phyloP scores from a whole-genome alignment of 2,888 invertebrate species.

The Drosophila conformis region DNA sequence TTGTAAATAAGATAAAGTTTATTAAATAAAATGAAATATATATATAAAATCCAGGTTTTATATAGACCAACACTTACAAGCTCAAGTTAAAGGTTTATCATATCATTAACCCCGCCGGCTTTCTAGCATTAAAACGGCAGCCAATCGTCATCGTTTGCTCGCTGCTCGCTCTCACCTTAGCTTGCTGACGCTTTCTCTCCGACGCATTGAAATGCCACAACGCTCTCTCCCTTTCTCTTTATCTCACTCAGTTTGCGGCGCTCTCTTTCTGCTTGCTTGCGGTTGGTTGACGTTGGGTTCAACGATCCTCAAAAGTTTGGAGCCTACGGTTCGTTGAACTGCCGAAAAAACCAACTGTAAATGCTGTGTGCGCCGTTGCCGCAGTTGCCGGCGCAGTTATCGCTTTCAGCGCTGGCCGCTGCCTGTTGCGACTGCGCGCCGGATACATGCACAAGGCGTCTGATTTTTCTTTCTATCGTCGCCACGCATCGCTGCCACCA shows the following conservation, averaged over 20 bases:
- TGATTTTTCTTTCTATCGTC: conserved; percentile 82
- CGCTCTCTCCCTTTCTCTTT: neutral
- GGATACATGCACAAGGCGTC: conserved; percentile 71
- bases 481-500: conserved; percentile 18
- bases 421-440: conserved; percentile 65
- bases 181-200: neutral
- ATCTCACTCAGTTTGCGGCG: neutral
- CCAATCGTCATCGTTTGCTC: conserved; percentile 19
- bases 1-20: neutral
- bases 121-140: conserved; percentile 26
- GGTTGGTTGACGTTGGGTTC: conserved; percentile 36
- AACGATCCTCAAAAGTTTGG: conserved; percentile 66
- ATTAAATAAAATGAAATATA: neutral
- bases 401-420: conserved; percentile 16
- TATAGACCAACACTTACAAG: neutral
- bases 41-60: neutral
- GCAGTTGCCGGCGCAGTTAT: neutral
- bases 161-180: neutral
- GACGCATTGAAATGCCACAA: neutral
- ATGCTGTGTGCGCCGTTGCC: conserved; percentile 4
- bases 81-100: neutral
- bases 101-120: conserved; percentile 11
- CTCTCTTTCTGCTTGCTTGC: conserved; percentile 3
- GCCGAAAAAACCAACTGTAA: conserved; percentile 60
- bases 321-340: conserved; percentile 58